Base-by-base conservation (phyloP, 2,888 invertebrate species). In the Kuschelorhynchus macadamiae region DNA sequence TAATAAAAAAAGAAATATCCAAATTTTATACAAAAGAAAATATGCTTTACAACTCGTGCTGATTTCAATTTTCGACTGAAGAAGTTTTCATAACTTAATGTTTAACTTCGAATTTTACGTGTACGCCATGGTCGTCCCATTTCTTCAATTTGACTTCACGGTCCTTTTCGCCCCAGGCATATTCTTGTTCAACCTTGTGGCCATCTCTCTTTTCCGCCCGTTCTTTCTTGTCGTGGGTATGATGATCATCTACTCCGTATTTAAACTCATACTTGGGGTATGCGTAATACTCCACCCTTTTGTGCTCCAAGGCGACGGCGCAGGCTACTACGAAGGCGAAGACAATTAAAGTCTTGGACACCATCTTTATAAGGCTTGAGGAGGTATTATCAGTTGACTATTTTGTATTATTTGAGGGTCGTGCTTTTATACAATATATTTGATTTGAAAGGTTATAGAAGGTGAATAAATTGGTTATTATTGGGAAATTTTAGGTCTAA, bases 241-340 rank as follows among this genome's bases (percentile, higher is more conserved):
- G 67, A 8, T 53, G 67, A 20, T 71, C 71, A 42, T 67, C 67
- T 3, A 71, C 71, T 17, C 67, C 71, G 49, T 71, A 71, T 33
- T 67, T 67, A 53, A 71, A 71, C 36, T 71, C 71, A 64, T 71
- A 71, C 53, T 70, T 70, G 11, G 70, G 70, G 12, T 57, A 59
- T 5, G 70, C 63, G 44, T 52, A 49, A 33, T 59, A 67, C 33
- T 70, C 70, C 39, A 39, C 18, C 7, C 49, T 60, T 33, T 70
- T 65, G 39, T 70, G 60, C 39, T 65, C 65, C 12, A 32, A 3
- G 4, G 39, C 64, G 42, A 30, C 36, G 47, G 46, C 60, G 18
- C 47, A 47, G 2, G 59, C 69, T 5, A 63, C 63, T 42, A 61
- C 65, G 2, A 56, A 11, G 46, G 55, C 55, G 21, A 65, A 42